Evolutionary conservation across 2,888 invertebrate genomes (phyloP), one percentile per base, ranked within the genome.

Genomic region (Limnephilus lunatus): DNA sequence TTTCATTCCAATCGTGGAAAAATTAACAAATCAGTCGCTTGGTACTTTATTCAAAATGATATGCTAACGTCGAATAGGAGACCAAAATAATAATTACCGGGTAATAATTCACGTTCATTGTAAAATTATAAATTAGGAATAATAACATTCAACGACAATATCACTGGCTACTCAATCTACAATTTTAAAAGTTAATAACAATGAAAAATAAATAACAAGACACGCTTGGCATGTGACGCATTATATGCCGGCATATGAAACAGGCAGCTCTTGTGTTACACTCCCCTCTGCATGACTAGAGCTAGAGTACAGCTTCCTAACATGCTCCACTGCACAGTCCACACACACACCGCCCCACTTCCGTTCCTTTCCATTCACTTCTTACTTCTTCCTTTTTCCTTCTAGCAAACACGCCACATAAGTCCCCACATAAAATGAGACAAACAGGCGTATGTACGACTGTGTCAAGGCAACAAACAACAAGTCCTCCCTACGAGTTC

Each of bases 141-240:
- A 86, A 86, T 44, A 89, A 92, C 90, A 90, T 83, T 92, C 90
- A 92, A 92, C 87, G 87, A 92, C 90, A 92, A 85, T 90, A 90
- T 90, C 90, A 92, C 92, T 89, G 86, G 89, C 48, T 90, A 92
- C 68, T 92, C 90, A 68, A 48, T 39, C 88, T 90, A 92, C 87
- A 90, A 90, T 89, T 80, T 89, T 87, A 92, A 92, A 92, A 90
- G 88, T 90, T 92, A 92, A 89, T 90, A 91, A 91, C 91, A 91
- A 91, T 89, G 90, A 92, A 92, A 92, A 89, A 85, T 91, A 92
- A 88, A 91, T 83, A 91, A 92, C 90, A 92, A 93, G 85, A 93
- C 92, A 91, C 93, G 93, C 93, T 92, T 90, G 93, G 93, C 93
- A 93, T 93, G 92, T 89, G 86, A 87, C 83, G 92, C 92, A 89